Evolutionary conservation across 92 coral and sea anemone genomes (phyloP).

Genomic region (Diadumene lineata): DNA sequence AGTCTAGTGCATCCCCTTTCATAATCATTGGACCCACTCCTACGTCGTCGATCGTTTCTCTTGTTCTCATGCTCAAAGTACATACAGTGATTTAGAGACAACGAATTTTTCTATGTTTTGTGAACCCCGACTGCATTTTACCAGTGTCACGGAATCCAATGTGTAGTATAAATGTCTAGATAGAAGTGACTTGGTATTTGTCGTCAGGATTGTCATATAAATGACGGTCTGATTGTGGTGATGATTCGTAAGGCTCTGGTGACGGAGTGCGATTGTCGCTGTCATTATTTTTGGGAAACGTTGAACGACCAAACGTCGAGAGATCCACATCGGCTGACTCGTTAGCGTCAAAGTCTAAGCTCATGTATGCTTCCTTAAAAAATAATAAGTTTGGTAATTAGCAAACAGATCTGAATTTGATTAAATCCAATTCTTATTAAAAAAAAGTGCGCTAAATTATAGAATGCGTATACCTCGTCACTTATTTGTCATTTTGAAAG

Average conservation of each 20-base stretch:
- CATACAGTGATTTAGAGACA: neutral
- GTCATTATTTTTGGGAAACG: slow-evolving; percentile 34
- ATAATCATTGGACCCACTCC: too few relatives aligned
- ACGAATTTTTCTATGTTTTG: neutral
- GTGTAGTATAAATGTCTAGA: slow-evolving; percentile 13
- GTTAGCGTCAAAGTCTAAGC: slow-evolving; percentile 11
- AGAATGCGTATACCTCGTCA: too few relatives aligned
- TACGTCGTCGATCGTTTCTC: too few relatives aligned
- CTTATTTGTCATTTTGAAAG: too few relatives aligned
- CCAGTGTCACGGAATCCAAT: neutral
- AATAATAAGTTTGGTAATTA: neutral
- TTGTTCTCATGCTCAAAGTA: too few relatives aligned
- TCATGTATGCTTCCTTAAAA: slow-evolving; percentile 21
- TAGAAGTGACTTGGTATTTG: slow-evolving; percentile 52
- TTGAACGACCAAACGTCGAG: neutral
- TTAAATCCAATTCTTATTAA: too few relatives aligned
- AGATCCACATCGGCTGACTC: slow-evolving; percentile 27
- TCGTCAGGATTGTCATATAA: slow-evolving; percentile 31
- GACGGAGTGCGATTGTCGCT: slow-evolving; percentile 51
- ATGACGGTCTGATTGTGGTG: slow-evolving; percentile 52
- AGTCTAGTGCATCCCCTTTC: too few relatives aligned
- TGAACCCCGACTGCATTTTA: neutral
- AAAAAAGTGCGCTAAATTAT: too few relatives aligned
- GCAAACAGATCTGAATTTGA: neutral
- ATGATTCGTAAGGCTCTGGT: slow-evolving; percentile 74